These are phyloP conservation scores for Girardinus metallicus DNA, from an alignment of 2,797 vertebrate genomes.

Conservation along the genomic window DNA sequence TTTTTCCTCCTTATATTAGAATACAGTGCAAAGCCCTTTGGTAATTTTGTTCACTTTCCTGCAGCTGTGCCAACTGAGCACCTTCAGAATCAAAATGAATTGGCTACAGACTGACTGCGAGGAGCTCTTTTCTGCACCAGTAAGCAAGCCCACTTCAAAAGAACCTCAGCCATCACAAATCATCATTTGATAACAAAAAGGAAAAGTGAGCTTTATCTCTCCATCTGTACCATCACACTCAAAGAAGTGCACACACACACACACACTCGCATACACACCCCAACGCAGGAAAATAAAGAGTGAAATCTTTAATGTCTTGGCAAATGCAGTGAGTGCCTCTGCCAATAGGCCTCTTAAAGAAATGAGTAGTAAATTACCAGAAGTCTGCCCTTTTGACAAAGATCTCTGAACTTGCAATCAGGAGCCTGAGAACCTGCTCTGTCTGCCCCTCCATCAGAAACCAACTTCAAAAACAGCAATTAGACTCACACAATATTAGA, in stretches of 20 bases:
- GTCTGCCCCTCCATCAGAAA: slow-evolving; percentile 7
- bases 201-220: slow-evolving; percentile 28
- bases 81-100: slow-evolving; percentile 42
- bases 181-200: slow-evolving; percentile 34
- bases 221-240: slow-evolving; percentile 31
- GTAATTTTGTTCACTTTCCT: slow-evolving; percentile 31
- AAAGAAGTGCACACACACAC: slow-evolving; percentile 11
- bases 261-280: not conserved
- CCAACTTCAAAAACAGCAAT: slow-evolving; percentile 27
- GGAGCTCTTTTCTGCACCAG: slow-evolving; percentile 19
- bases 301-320: slow-evolving; percentile 76
- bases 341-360: slow-evolving; percentile 84
- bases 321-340: slow-evolving; percentile 68
- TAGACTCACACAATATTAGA: slow-evolving; percentile 12
- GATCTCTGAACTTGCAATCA: slow-evolving; percentile 65
- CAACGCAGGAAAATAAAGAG: slow-evolving; percentile 44
- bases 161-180: slow-evolving; percentile 31
- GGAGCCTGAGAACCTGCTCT: slow-evolving; percentile 30
- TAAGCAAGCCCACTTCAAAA: not conserved
- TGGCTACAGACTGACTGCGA: slow-evolving; percentile 24
- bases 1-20: slow-evolving; percentile 20
- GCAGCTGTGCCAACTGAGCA: slow-evolving; percentile 41
- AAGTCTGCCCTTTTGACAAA: slow-evolving; percentile 73
- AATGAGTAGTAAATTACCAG: slow-evolving; percentile 83
- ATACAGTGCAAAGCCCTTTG: slow-evolving; percentile 22